Evolutionary conservation across 1,140 invertebrate genomes (phyloP).

Genomic region (Coptotermes formosanus): DNA sequence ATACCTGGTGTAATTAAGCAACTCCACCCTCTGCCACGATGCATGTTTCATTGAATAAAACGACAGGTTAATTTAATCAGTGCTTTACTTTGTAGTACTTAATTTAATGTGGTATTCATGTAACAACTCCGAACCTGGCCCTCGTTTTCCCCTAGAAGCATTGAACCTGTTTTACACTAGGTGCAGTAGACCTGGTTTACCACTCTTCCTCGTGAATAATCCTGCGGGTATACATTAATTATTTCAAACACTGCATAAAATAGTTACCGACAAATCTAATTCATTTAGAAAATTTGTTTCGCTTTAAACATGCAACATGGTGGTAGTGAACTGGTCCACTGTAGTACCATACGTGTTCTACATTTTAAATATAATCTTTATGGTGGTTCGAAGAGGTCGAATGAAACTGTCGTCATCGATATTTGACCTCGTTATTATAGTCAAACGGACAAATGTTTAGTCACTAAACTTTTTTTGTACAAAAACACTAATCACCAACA

Average conservation of each 20-base stretch:
- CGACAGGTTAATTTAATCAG: constrained; percentile 18
- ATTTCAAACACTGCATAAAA: background rate
- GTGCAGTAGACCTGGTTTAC: background rate
- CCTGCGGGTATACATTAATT: background rate
- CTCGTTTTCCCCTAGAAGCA: background rate
- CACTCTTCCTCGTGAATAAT: background rate
- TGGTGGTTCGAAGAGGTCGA: too few species aligned
- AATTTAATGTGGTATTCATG: constrained; percentile 5
- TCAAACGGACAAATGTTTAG: too few species aligned
- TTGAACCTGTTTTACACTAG: background rate
- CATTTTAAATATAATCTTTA: background rate
- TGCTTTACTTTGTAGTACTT: constrained; percentile 16
- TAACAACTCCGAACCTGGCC: background rate
- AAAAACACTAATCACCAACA: too few species aligned
- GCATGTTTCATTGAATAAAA: constrained; percentile 6
- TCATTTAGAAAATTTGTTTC: background rate
- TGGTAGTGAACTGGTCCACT: background rate
- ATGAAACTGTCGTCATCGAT: too few species aligned
- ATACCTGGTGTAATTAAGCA: constrained; percentile 18
- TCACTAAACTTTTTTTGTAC: too few species aligned
- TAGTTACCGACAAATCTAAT: background rate
- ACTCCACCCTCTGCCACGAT: background rate
- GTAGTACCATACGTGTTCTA: background rate
- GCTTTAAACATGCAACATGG: background rate
- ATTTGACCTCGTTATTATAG: too few species aligned